phyloP scores from a whole-genome alignment of 2,113 vertebrate genomes.

The Eretmochelys imbricata region DNA sequence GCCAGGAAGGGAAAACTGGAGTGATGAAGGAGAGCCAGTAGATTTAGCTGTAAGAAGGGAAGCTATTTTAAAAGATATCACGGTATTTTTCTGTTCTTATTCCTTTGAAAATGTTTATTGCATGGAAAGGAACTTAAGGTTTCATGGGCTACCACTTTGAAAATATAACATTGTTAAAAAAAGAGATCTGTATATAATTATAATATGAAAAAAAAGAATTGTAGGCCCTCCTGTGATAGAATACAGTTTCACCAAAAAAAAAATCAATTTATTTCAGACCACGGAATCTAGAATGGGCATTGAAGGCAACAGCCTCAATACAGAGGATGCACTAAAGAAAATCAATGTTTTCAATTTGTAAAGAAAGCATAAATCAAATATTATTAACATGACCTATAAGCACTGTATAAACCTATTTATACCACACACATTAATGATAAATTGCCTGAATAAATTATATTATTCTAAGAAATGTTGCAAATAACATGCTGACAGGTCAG shows the following conservation, averaged over 20 bases:
- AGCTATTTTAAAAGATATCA: background rate
- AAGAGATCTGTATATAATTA: background rate
- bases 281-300: slow-evolving; percentile 16
- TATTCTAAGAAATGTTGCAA: slow-evolving; percentile 79
- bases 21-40: background rate
- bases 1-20: background rate
- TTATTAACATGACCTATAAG: slow-evolving; percentile 77
- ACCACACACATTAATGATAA: slow-evolving; percentile 73
- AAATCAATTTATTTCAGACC: slow-evolving; percentile 29
- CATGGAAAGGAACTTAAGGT: background rate
- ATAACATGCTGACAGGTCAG: slow-evolving; percentile 70
- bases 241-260: background rate
- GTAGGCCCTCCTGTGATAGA: background rate
- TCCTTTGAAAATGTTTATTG: background rate
- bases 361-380: slow-evolving; percentile 73
- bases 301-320: slow-evolving; percentile 39
- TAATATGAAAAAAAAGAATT: background rate
- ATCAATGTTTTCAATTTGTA: slow-evolving; percentile 78
- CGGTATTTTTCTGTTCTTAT: background rate
- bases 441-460: slow-evolving; percentile 81
- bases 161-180: background rate
- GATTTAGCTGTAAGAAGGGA: background rate
- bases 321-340: slow-evolving; percentile 65
- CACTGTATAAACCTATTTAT: slow-evolving; percentile 70
- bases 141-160: background rate